Evolutionary conservation across 2,888 invertebrate genomes (phyloP).

Genomic region (Harpalus rufipes): DNA sequence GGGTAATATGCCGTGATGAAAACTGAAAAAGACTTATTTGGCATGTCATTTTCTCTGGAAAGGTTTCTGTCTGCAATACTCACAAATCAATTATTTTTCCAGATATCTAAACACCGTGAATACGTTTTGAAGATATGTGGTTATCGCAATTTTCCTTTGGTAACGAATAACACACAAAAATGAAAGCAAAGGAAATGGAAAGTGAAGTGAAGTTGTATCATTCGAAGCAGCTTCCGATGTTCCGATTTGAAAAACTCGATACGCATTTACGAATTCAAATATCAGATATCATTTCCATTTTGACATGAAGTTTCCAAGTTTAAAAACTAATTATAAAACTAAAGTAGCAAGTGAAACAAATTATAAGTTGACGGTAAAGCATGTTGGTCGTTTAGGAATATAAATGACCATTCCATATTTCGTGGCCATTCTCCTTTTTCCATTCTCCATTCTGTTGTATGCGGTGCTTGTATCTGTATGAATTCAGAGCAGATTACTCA

Average conservation of each 20-base stretch:
- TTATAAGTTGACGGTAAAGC: not conserved
- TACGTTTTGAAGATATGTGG: not conserved
- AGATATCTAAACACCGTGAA: not conserved
- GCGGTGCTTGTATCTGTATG: conserved; percentile 19
- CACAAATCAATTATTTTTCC: conserved; percentile 1
- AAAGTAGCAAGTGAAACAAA: not conserved
- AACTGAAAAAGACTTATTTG: too few relatives aligned
- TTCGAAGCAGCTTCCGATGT: not conserved
- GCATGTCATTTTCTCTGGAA: not conserved
- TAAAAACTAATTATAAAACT: not conserved
- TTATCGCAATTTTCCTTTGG: not conserved
- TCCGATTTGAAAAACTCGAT: not conserved
- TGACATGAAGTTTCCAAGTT: not conserved
- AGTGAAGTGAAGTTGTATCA: conserved; percentile 41
- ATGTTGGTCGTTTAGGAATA: conserved; percentile 21
- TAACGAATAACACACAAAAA: conserved; percentile 44
- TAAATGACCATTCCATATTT: conserved; percentile 39
- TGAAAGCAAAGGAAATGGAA: conserved; percentile 58
- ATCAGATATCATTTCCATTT: not conserved
- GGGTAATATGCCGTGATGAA: too few relatives aligned
- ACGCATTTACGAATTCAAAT: not conserved
- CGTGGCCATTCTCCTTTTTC: conserved; percentile 1
- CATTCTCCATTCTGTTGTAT: too few relatives aligned
- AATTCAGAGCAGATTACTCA: conserved; percentile 54
- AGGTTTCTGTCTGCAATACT: not conserved